These are phyloP conservation scores for Bombyx mandarina DNA, from an alignment of 1,140 invertebrate species.

Conservation along the genomic window DNA sequence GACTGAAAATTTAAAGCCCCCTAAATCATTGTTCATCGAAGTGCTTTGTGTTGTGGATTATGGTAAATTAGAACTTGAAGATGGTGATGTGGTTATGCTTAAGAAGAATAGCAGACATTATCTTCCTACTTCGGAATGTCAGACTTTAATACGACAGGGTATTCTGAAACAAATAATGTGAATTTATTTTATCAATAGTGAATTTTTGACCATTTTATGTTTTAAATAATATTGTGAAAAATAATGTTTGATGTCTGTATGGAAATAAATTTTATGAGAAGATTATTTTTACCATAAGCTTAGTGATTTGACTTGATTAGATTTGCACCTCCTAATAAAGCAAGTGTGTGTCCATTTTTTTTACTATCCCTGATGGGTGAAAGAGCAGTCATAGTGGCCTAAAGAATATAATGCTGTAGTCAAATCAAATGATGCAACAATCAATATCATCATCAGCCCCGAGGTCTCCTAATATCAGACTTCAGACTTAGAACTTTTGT, in stretches of 20 bases:
- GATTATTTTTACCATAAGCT: too few relatives aligned
- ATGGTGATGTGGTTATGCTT: slow-evolving; percentile 89
- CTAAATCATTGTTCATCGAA: slow-evolving; percentile 93
- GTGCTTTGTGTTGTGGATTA: slow-evolving; percentile 92
- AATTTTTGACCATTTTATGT: slow-evolving; percentile 1
- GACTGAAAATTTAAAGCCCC: slow-evolving; percentile 89
- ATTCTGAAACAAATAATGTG: slow-evolving; percentile 82
- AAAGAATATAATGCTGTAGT: too few relatives aligned
- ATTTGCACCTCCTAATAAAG: too few relatives aligned
- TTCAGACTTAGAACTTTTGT: too few relatives aligned
- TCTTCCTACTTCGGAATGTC: slow-evolving; percentile 88
- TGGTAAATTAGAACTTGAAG: slow-evolving; percentile 94
- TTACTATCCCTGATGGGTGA: too few relatives aligned
- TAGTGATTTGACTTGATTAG: too few relatives aligned
- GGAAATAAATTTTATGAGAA: too few relatives aligned
- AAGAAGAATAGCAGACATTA: slow-evolving; percentile 96
- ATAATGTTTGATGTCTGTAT: neutral
- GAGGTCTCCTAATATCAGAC: too few relatives aligned
- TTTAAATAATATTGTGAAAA: neutral
- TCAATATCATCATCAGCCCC: too few relatives aligned
- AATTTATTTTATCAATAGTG: neutral
- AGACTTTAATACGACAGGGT: slow-evolving; percentile 92
- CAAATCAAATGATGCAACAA: too few relatives aligned
- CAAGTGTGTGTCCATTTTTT: too few relatives aligned
- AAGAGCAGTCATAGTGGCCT: too few relatives aligned